Percentiles rank a stretch among this genome's conserved stretches.
phyloP scores from a whole-genome alignment of 2,113 vertebrate species.

The Plecotus auritus region DNA sequence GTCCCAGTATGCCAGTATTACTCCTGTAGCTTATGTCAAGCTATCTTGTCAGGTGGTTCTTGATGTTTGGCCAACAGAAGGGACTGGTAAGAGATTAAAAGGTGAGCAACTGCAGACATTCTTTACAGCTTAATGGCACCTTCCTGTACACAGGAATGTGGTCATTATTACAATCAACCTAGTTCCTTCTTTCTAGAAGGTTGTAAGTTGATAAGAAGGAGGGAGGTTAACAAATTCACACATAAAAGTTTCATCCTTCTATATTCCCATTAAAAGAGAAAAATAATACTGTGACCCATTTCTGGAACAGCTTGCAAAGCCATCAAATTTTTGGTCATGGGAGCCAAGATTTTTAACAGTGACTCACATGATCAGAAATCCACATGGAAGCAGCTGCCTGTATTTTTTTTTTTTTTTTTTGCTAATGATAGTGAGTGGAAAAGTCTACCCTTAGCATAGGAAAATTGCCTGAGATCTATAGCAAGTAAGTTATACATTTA shows the following conservation, averaged over 20 bases:
- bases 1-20: background rate
- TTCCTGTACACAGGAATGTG: background rate
- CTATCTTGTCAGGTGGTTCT: background rate
- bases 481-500: background rate
- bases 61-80: background rate
- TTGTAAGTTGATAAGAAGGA: background rate
- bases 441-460: background rate
- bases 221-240: background rate
- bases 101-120: background rate
- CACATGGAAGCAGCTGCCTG: slow-evolving; percentile 41
- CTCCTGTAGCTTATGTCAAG: background rate
- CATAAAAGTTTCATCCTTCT: background rate
- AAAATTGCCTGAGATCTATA: background rate
- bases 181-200: background rate
- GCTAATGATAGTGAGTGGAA: background rate
- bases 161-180: background rate
- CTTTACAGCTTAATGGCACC: background rate
- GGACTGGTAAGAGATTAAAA: background rate
- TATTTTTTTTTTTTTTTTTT: background rate
- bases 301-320: slow-evolving; percentile 44
- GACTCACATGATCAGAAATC: slow-evolving; percentile 55
- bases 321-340: slow-evolving; percentile 10
- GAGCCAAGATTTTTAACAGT: slow-evolving; percentile 48
- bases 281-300: background rate
- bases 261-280: background rate